Conservation (phyloP, 2,797 vertebrate species). For the Acipenser transmontanus region DNA sequence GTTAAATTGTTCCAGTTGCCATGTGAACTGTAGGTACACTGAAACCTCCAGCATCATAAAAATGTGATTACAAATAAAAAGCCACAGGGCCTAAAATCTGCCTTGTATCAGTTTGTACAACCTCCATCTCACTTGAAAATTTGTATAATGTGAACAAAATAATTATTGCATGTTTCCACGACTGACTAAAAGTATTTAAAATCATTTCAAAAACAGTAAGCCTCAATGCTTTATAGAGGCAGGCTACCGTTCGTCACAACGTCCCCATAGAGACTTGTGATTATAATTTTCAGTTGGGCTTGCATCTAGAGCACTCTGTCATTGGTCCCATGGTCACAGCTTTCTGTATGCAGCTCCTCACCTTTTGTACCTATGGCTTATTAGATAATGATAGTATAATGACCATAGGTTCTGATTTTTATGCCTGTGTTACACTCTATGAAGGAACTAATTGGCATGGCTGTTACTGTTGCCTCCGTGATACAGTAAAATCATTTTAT, state of each 20-base stretch:
- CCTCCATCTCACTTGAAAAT: background rate
- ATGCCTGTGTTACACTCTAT: too few relatives aligned
- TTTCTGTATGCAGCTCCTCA: slow-evolving; percentile 14
- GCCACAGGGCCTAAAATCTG: background rate
- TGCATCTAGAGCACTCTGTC: slow-evolving; percentile 16
- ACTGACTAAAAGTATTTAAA: background rate
- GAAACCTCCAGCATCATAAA: background rate
- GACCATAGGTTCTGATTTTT: slow-evolving; percentile 15
- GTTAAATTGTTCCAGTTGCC: too few relatives aligned
- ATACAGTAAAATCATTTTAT: too few relatives aligned
- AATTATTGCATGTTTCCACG: background rate
- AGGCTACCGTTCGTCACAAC: background rate
- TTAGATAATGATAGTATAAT: slow-evolving; percentile 25
- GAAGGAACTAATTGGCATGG: too few relatives aligned
- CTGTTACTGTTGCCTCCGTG: too few relatives aligned
- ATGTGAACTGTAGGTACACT: too few relatives aligned
- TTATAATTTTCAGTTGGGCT: slow-evolving; percentile 18
- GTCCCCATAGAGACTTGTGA: slow-evolving; percentile 13
- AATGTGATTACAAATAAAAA: background rate
- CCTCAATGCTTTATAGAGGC: background rate
- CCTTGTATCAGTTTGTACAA: background rate
- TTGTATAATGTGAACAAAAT: background rate
- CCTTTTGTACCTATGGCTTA: slow-evolving; percentile 21
- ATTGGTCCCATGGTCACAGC: slow-evolving; percentile 19
- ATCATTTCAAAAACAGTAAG: background rate